Evolutionary conservation across 2,113 vertebrate genomes (phyloP).

Genomic region (Pteropus alecto): DNA sequence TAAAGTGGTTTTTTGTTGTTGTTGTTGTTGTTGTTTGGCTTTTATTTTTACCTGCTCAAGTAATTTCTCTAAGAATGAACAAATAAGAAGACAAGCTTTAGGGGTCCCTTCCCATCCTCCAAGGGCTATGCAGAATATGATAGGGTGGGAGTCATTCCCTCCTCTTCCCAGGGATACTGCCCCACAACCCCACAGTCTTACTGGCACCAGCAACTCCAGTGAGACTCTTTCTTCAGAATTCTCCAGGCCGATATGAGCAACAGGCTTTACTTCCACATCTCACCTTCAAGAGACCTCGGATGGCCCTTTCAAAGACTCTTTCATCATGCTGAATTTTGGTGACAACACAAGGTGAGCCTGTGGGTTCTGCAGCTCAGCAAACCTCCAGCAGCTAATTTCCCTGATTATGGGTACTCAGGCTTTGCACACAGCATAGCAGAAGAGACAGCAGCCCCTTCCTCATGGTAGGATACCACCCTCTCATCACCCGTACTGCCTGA

Average conservation of each 20-base stretch:
- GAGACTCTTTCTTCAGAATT: not conserved
- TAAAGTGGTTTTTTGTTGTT: not conserved
- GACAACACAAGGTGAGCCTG: not conserved
- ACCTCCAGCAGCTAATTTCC: not conserved
- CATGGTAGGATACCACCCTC: not conserved
- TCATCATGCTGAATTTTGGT: not conserved
- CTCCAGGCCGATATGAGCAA: not conserved
- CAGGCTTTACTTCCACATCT: not conserved
- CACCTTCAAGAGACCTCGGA: not conserved
- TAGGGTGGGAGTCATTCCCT: fast-evolving
- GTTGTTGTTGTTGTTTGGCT: not conserved
- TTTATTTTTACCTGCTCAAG: not conserved
- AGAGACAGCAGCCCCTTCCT: not conserved
- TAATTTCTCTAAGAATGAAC: not conserved
- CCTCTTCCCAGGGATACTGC: not conserved
- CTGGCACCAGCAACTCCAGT: not conserved
- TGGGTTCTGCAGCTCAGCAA: not conserved
- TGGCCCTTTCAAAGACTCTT: not conserved
- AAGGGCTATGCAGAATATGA: not conserved
- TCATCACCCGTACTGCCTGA: not conserved
- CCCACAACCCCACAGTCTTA: not conserved
- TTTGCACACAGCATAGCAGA: not conserved
- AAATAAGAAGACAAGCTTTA: not conserved
- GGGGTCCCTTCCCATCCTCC: not conserved
- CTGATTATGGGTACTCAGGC: not conserved